Evolutionary conservation across 2,113 vertebrate species (phyloP).

Genomic region (Hippopotamus amphibius): DNA sequence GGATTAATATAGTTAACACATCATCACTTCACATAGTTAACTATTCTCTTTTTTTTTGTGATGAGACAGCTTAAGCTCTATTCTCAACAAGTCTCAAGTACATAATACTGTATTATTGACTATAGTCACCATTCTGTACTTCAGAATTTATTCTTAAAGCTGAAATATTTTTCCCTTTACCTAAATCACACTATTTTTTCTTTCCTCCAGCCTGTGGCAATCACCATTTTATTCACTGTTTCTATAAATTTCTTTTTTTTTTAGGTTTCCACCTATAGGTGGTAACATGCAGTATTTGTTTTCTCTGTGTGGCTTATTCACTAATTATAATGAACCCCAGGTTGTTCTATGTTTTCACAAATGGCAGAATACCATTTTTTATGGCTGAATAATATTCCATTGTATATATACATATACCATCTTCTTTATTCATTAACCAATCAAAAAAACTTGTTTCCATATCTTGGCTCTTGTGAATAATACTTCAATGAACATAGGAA

Average conservation of each 20-base stretch:
- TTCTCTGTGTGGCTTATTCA: not conserved
- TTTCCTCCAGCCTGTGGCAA: not conserved
- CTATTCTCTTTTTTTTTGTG: not conserved
- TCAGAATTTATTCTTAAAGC: not conserved
- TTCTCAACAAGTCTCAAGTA: not conserved
- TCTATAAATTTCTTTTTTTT: not conserved
- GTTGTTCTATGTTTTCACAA: no score
- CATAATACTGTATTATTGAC: not conserved
- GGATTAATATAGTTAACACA: not conserved
- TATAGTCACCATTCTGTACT: not conserved
- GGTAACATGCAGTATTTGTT: not conserved
- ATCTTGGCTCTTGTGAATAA: not conserved
- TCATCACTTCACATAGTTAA: not conserved
- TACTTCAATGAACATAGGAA: not conserved
- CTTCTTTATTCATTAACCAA: not conserved
- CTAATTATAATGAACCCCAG: not conserved
- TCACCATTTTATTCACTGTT: not conserved
- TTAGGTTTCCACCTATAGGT: not conserved
- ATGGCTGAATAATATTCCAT: no score
- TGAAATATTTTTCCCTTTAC: not conserved
- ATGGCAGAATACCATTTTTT: no score
- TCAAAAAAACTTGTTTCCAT: not conserved
- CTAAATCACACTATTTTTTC: not conserved
- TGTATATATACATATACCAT: no score
- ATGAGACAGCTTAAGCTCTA: not conserved